phyloP scores from a whole-genome alignment of 2,888 invertebrate species.

The Gisinianus flammeolus region DNA sequence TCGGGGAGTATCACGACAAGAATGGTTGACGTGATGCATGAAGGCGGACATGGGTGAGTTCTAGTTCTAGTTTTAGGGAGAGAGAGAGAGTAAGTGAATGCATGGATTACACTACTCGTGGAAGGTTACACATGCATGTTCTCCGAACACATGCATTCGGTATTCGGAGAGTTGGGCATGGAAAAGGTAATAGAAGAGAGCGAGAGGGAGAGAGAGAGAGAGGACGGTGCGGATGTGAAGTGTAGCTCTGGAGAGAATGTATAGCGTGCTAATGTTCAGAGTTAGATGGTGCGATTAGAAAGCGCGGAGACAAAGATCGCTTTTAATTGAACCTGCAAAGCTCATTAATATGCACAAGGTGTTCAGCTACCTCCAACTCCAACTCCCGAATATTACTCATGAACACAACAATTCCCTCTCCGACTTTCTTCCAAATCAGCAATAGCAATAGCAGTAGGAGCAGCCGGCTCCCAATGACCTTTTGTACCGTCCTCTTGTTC shows the following conservation, averaged over 20 bases:
- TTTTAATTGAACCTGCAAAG: slow-evolving; percentile 54
- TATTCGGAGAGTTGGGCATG: slow-evolving; percentile 8
- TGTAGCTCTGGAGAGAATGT: slow-evolving; percentile 40
- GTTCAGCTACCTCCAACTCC: slow-evolving; percentile 36
- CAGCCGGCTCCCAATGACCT: slow-evolving; percentile 20
- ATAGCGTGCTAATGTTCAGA: slow-evolving; percentile 54
- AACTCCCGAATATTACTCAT: slow-evolving; percentile 46
- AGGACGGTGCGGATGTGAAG: slow-evolving; percentile 40
- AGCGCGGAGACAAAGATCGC: slow-evolving; percentile 54
- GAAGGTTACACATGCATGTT: slow-evolving; percentile 30
- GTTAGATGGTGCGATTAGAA: slow-evolving; percentile 53
- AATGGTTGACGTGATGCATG: slow-evolving; percentile 35
- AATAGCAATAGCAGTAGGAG: too few species aligned
- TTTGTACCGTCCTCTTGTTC: neutral
- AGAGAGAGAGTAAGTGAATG: slow-evolving; percentile 22
- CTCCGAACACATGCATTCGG: too few species aligned
- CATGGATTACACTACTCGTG: neutral
- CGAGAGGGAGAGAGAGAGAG: slow-evolving; percentile 6
- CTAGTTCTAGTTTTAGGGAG: too few species aligned
- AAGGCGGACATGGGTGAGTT: slow-evolving; percentile 28
- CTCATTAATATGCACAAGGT: slow-evolving; percentile 56
- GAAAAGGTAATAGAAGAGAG: neutral
- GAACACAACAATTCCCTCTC: slow-evolving; percentile 44
- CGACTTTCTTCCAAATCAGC: slow-evolving; percentile 15
- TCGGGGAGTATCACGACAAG: slow-evolving; percentile 31